A percentile compares a stretch with the other conserved stretches of the same genome.
Evolutionary conservation across 2,797 vertebrate genomes (phyloP).

Genomic region (Siniperca obscura): DNA sequence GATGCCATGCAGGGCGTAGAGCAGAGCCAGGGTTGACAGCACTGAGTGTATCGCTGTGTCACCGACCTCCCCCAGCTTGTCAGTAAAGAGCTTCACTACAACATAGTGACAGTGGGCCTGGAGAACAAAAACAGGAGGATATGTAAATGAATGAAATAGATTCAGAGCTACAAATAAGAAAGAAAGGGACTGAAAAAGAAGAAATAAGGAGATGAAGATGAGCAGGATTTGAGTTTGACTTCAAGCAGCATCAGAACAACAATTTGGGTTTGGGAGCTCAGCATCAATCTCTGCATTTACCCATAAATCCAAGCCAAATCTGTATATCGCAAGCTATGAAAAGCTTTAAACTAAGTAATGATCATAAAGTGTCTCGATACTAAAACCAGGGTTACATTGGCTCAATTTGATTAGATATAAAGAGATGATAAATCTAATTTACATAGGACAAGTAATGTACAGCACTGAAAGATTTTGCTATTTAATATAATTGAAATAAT

Average conservation of each 20-base stretch:
- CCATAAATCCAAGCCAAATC: background rate
- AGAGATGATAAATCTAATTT: background rate
- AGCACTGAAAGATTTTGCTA: background rate
- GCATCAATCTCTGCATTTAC: background rate
- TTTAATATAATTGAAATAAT: background rate
- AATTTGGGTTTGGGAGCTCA: background rate
- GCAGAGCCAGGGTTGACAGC: constrained; percentile 89
- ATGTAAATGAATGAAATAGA: background rate
- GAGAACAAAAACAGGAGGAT: background rate
- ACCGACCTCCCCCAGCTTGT: constrained; percentile 87
- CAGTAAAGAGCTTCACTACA: constrained; percentile 92
- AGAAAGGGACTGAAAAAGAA: background rate
- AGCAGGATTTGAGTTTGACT: background rate
- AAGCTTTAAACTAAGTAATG: background rate
- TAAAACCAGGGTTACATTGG: background rate
- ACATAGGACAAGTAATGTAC: background rate
- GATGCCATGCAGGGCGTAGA: constrained; percentile 93
- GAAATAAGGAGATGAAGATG: background rate
- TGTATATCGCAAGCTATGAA: background rate
- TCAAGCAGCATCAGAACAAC: background rate
- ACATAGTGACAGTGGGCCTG: constrained; percentile 98
- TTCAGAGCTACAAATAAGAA: background rate
- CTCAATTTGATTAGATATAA: background rate
- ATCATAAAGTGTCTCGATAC: background rate
- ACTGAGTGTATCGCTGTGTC: constrained; percentile 87